Conservation (phyloP, 2,888 invertebrate species). For the Callimorpha dominula region DNA sequence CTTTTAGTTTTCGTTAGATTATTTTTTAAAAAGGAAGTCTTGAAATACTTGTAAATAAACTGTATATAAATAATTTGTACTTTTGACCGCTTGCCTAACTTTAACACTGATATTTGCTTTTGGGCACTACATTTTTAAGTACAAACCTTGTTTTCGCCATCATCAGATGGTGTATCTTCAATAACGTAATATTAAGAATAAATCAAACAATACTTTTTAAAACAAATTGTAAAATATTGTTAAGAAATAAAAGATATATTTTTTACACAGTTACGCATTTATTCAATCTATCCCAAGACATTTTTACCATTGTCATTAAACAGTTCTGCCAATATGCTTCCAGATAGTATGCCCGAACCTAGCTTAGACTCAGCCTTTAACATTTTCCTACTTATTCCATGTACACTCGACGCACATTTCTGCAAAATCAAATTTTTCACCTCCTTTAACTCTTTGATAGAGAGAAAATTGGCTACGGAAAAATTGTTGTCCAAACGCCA, state of each 20-base stretch:
- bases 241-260: slow-evolving; percentile 9
- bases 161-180: not conserved
- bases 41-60: too few relatives aligned
- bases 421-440: slow-evolving; percentile 70
- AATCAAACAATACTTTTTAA: not conserved
- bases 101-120: not conserved
- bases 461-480: slow-evolving; percentile 61
- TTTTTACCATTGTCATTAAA: slow-evolving; percentile 25
- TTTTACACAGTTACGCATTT: slow-evolving; percentile 6
- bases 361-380: slow-evolving; percentile 45
- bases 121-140: not conserved
- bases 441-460: slow-evolving; percentile 69
- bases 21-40: too few relatives aligned
- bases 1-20: not conserved
- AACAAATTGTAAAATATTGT: slow-evolving; percentile 4
- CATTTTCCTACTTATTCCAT: slow-evolving; percentile 67
- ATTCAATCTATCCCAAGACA: slow-evolving; percentile 5
- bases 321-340: slow-evolving; percentile 66
- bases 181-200: not conserved
- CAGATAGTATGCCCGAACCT: slow-evolving; percentile 54
- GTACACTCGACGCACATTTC: slow-evolving; percentile 64
- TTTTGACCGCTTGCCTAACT: too few relatives aligned
- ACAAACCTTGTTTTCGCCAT: not conserved
- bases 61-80: too few relatives aligned
- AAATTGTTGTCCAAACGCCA: slow-evolving; percentile 7